A percentile compares a stretch with the other conserved stretches of the same genome.
These are phyloP conservation scores for Gastrophysa polygoni DNA, from an alignment of 2,888 invertebrate species.

Conservation along the genomic window DNA sequence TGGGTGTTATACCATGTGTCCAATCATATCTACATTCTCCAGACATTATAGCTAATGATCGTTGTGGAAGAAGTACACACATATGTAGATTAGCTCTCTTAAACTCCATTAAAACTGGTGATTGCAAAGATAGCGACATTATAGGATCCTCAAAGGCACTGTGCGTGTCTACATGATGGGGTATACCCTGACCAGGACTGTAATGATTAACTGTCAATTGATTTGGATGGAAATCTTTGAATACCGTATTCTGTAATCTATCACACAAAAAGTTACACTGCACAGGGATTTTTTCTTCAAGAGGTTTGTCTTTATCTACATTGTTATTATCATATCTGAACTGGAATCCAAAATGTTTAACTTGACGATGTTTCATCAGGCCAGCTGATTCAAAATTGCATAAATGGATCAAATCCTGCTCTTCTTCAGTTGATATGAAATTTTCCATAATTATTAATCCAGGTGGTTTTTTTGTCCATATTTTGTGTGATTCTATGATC, in stretches of 20 bases:
- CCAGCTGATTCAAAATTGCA: conserved; percentile 60
- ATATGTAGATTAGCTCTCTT: conserved; percentile 66
- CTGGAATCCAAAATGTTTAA: conserved; percentile 91
- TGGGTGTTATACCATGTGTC: conserved; percentile 87
- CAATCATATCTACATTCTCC: conserved; percentile 75
- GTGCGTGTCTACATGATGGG: conserved; percentile 93
- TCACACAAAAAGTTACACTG: conserved; percentile 71
- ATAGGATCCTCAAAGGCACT: conserved; percentile 91
- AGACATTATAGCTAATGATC: conserved; percentile 81
- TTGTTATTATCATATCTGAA: conserved; percentile 88
- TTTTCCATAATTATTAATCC: conserved; percentile 74
- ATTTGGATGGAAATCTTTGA: conserved; percentile 67
- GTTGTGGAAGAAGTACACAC: conserved; percentile 69
- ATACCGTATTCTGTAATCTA: conserved; percentile 58
- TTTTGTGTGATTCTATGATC: conserved; percentile 43
- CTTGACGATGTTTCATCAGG: conserved; percentile 79
- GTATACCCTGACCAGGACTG: conserved; percentile 89
- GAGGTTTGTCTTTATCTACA: conserved; percentile 74
- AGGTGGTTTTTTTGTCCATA: conserved; percentile 61
- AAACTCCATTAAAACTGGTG: conserved; percentile 90
- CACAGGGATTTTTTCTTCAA: conserved; percentile 71
- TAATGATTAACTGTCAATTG: conserved; percentile 88
- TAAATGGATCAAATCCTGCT: conserved; percentile 63
- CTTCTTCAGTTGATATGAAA: conserved; percentile 75
- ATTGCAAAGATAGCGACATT: conserved; percentile 83